Percentiles rank a stretch among this genome's conserved stretches.
phyloP scores from a whole-genome alignment of 2,888 invertebrate genomes.

The Plebejus melissa region DNA sequence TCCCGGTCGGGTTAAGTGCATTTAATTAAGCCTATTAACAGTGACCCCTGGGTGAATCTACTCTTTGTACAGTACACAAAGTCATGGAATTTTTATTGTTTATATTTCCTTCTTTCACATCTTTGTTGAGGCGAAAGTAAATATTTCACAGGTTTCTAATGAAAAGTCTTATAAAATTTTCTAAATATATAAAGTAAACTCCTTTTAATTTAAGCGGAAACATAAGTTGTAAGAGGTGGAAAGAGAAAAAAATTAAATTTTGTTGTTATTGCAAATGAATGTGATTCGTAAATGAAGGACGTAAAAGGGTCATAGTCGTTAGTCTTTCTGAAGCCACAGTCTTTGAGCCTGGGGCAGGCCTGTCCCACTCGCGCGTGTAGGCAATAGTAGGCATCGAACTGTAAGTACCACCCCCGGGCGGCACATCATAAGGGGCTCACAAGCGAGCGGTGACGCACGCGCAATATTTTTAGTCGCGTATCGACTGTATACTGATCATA shows the following conservation, averaged over 20 bases:
- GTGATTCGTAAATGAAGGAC: not conserved
- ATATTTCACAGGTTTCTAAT: slow-evolving; percentile 23
- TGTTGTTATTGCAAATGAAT: not conserved
- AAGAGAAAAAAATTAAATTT: not conserved
- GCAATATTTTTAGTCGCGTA: no score
- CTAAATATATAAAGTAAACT: not conserved
- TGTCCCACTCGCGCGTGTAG: no score
- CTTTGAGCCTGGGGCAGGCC: no score
- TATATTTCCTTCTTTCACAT: slow-evolving; percentile 26
- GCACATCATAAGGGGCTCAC: no score
- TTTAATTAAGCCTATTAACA: slow-evolving; percentile 27
- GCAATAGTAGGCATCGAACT: no score
- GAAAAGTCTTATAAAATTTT: slow-evolving; percentile 6
- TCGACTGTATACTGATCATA: no score
- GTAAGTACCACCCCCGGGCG: no score
- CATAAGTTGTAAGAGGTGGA: not conserved
- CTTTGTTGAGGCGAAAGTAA: slow-evolving; percentile 26
- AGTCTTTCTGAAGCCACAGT: no score
- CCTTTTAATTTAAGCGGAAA: not conserved
- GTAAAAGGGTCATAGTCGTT: not conserved
- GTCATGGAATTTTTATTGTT: slow-evolving; percentile 28
- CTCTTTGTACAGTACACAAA: slow-evolving; percentile 25
- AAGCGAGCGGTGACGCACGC: no score
- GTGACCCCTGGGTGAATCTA: slow-evolving; percentile 27
- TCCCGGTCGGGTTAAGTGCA: slow-evolving; percentile 21